Evolutionary conservation across 2,888 invertebrate species (phyloP), one percentile per base, ranked within the genome.

Genomic region (Apamea crenata): DNA sequence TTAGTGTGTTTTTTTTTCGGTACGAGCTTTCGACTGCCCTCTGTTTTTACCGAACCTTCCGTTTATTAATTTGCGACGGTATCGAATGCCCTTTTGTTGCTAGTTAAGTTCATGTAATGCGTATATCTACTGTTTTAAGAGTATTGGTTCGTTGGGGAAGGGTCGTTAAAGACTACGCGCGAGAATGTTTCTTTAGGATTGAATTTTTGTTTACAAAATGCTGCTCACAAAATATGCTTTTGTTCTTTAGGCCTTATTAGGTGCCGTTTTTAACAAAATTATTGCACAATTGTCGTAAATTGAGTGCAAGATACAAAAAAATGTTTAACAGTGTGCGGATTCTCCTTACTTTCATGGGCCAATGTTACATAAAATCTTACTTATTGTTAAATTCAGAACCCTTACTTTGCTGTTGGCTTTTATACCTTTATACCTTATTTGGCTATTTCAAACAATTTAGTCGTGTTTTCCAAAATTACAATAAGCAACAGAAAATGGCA

Each of bases 21-120:
- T 87, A 85, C 84, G 81, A 86, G 84, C 87, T 81, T 82, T 82
- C 85, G 81, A 89, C 89, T 82, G 86, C 85, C 81, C 86, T 89
- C 85, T 79, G 83, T 88, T 89, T 83, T 87, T 82, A 81, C 83
- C 77, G 80, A 81, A 78, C 74, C 82, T 82, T 78, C 74, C 75
- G 56, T 75, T 81, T 82, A 81, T 83, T 67, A 89, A 85, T 83
- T 74, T 81, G 50, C 32, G 25, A 76, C 72, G 40, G 32, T 73
- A 86, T 81, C 79, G 81, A 70, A 53, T 69, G 14, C 14, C 32
- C 61, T 75, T 78, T 88, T 82, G 77, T 84, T 74, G 71, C 21
- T 63, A 71, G 29, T 66, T 70, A 73, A 80, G 66, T 63, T 73
- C 59, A 66, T 56, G 69, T 76, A 56, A 77, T 69, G 72, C 59